These are phyloP conservation scores for Glaucomys volans DNA, from an alignment of 2,113 vertebrate genomes.

Conservation along the genomic window DNA sequence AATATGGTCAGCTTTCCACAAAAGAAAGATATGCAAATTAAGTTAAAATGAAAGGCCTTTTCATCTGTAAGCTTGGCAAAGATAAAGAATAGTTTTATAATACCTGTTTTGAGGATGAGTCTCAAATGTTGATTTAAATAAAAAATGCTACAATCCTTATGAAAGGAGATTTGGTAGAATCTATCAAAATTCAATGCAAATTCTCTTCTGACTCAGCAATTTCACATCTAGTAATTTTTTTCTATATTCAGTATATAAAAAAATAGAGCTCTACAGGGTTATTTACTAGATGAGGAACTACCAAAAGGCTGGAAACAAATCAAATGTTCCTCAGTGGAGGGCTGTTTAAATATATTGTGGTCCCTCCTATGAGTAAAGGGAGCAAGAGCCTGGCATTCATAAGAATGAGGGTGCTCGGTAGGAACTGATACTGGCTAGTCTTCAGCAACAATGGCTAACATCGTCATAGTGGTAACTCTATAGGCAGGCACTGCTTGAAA, in stretches of 20 bases:
- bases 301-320: not conserved
- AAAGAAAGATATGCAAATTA: not conserved
- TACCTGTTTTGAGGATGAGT: not conserved
- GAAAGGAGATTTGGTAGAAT: not conserved
- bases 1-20: not conserved
- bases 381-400: too few species aligned
- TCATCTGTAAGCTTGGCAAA: not conserved
- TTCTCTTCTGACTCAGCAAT: not conserved
- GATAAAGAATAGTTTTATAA: not conserved
- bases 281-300: not conserved
- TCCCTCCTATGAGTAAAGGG: not conserved
- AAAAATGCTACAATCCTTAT: not conserved
- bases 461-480: not conserved
- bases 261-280: not conserved
- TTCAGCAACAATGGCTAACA: not conserved
- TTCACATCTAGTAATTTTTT: not conserved
- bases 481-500: not conserved
- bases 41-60: not conserved
- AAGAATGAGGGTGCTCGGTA: not conserved
- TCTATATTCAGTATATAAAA: not conserved
- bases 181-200: not conserved
- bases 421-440: not conserved
- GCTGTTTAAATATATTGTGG: not conserved
- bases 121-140: not conserved
- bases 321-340: not conserved